A percentile compares a stretch with the other conserved stretches of the same genome.
Evolutionary conservation across 1,140 invertebrate species (phyloP).

Genomic region (Drosophila simulans): DNA sequence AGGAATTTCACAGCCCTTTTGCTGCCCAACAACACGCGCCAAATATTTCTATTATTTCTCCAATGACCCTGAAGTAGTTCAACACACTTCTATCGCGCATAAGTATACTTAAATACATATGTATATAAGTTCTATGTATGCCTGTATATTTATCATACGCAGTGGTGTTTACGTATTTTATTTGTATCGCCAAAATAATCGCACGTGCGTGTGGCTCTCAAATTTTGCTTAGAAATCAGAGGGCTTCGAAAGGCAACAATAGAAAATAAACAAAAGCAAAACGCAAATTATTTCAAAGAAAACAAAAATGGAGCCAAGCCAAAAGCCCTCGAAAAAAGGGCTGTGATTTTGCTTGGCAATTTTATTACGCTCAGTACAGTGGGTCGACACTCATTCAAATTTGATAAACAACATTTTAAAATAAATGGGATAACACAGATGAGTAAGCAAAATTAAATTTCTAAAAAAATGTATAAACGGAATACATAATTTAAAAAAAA

Average conservation of each 20-base stretch:
- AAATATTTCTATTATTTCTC: constrained; percentile 33
- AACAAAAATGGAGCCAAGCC: constrained; percentile 20
- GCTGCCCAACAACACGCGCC: constrained; percentile 1
- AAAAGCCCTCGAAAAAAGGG: constrained; percentile 13
- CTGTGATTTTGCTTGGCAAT: constrained; percentile 14
- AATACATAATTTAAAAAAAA: no score
- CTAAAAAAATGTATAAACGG: no score
- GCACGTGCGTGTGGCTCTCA: constrained; percentile 49
- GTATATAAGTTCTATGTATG: no score
- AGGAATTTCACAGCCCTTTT: constrained; percentile 1
- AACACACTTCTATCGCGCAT: constrained; percentile 54
- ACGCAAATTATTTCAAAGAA: constrained; percentile 45
- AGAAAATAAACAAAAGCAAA: constrained; percentile 43
- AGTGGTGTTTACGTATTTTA: constrained; percentile 18
- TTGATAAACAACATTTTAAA: neutral
- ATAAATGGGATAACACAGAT: no score
- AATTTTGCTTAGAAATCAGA: constrained; percentile 26
- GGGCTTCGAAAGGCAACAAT: constrained; percentile 9
- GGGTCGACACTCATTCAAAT: neutral
- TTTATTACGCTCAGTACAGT: constrained; percentile 1
- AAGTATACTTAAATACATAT: neutral
- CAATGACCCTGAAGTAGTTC: constrained; percentile 73
- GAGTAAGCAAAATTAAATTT: no score
- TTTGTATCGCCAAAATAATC: constrained; percentile 33
- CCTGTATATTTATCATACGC: constrained; percentile 20